Evolutionary conservation across 2,113 vertebrate genomes (phyloP), one percentile per base, ranked within the genome.

Genomic region (Zosterops borbonicus): DNA sequence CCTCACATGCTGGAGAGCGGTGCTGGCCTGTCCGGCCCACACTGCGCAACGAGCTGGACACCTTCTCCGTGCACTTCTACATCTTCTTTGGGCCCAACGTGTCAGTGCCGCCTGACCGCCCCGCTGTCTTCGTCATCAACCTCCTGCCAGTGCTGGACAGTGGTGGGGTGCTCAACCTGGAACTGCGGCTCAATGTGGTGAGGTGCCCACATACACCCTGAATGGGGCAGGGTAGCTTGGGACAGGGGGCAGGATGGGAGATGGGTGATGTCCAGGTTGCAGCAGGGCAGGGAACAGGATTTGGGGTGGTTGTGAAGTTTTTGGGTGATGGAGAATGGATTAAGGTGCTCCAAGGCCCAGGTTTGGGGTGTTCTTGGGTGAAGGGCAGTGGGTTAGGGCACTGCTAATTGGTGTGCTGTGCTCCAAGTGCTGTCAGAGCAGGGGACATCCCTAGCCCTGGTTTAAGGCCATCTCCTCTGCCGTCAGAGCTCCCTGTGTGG

Each of bases 21-120:
- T 99, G 99, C 96, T 99, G 99, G 99, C 99, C 99, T 0, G 98
- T 99, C 71, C 98, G 99, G 4, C 99, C 99, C 0, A 99, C 99
- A 0, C 98, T 99, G 90, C 98, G 99, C 87, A 99, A 99, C 1
- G 99, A 99, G 96, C 97, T 99, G 97, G 99, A 99, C 95, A 99
- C 99, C 86, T 99, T 99, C 98, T 99, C 99, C 0, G 99, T 99
- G 78, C 99, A 99, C 96, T 99, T 99, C 98, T 99, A 99, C 89
- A 99, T 99, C 96, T 99, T 99, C 97, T 99, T 99, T 0, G 99
- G 99, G 27, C 99, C 99, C 76, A 99, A 99, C 1, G 99, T 99
- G 83, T 98, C 98, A 0, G 97, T 99, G 44, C 99, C 99, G 0
- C 99, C 99, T 0, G 98, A 99, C 94, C 97, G 98, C 55, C 98